Conservation (phyloP, 1,140 invertebrate genomes). For the Muscidifurax raptorellus region DNA sequence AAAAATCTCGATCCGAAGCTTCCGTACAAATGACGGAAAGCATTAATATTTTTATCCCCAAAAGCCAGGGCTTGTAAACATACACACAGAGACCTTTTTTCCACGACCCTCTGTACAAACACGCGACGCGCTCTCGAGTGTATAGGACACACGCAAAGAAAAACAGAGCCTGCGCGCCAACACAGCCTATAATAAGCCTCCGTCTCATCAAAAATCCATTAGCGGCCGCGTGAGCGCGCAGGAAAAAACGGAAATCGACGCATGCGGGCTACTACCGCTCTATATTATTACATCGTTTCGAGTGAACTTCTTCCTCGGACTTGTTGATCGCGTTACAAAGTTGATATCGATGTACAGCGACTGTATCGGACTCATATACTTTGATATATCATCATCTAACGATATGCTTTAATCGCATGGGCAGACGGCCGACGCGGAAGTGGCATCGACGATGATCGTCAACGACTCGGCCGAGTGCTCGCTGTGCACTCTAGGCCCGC, state of each 20-base stretch:
- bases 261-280: too few species aligned
- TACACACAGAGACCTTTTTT: background rate
- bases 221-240: background rate
- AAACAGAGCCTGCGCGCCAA: conserved; percentile 27
- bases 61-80: conserved; percentile 18
- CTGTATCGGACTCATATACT: too few species aligned
- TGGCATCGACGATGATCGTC: conserved; percentile 39
- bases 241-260: background rate
- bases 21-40: background rate
- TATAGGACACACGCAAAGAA: background rate
- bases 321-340: background rate
- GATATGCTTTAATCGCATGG: background rate
- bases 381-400: background rate
- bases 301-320: background rate
- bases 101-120: conserved; percentile 27
- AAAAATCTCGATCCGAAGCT: background rate
- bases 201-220: conserved; percentile 49
- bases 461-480: conserved; percentile 63
- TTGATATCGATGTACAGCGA: background rate
- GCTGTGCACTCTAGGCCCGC: conserved; percentile 83
- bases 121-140: background rate
- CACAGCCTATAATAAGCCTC: conserved; percentile 39
- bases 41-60: background rate
- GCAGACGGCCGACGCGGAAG: conserved; percentile 17
- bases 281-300: too few species aligned